These are phyloP conservation scores for rabbit (Oryctolagus cuniculus) DNA, from an alignment of 2,113 vertebrate genomes.

Conservation along the genomic window mOryCun1.1 NC_091434.1:77783001-77783500, in stretches of 20 bases:
- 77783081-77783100: constrained; percentile 62
- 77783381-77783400: constrained; percentile 57
- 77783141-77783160: constrained; percentile 51
- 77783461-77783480: constrained; percentile 78
- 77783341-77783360: constrained; percentile 80
- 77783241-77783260: constrained; percentile 76
- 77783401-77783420: constrained; percentile 75
- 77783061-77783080: neutral
- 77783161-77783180: constrained; percentile 53
- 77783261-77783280: constrained; percentile 70
- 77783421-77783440: constrained; percentile 83
- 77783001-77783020: neutral
- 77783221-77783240: constrained; percentile 78
- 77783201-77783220: constrained; percentile 55
- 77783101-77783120: constrained; percentile 26
- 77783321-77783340: constrained; percentile 82
- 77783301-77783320: constrained; percentile 76
- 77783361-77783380: constrained; percentile 64
- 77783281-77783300: constrained; percentile 56
- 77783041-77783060: neutral
- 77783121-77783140: constrained; percentile 33
- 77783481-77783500: constrained; percentile 78
- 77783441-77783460: constrained; percentile 83
- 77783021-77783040: constrained; percentile 41
- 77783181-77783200: constrained; percentile 72